These are phyloP conservation scores for Gymnocheta viridis DNA, from an alignment of 2,888 invertebrate species.

Conservation along the genomic window DNA sequence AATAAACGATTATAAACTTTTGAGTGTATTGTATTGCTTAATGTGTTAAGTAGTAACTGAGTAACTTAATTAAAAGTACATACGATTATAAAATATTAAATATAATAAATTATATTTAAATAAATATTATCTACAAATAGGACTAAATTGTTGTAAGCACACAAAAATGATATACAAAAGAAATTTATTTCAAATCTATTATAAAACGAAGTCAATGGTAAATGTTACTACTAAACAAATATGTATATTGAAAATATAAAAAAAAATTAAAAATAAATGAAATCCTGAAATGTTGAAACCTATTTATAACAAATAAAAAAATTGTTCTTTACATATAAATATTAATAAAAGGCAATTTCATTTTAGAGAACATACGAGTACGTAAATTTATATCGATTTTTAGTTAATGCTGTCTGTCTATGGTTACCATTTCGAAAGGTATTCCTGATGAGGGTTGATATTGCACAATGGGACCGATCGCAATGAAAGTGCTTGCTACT, in stretches of 20 bases:
- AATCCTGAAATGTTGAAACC: conserved; percentile 21
- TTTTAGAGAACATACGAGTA: neutral
- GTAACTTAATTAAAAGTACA: neutral
- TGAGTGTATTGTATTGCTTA: conserved; percentile 63
- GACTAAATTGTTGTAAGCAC: conserved; percentile 43
- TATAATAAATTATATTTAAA: conserved; percentile 3
- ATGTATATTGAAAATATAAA: conserved; percentile 17
- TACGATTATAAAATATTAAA: neutral
- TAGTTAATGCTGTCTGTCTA: neutral
- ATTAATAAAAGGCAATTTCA: conserved; percentile 34
- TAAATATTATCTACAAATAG: conserved; percentile 39
- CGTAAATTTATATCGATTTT: neutral
- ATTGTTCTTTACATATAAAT: conserved; percentile 6
- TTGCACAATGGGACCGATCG: no score
- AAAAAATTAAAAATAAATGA: no score
- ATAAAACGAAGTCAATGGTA: conserved; percentile 51
- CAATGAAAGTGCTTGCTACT: no score
- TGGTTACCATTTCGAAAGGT: no score
- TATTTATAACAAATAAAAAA: conserved; percentile 29
- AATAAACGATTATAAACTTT: conserved; percentile 61
- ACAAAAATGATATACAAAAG: conserved; percentile 5
- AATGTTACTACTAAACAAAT: conserved; percentile 51
- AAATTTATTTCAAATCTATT: conserved; percentile 29
- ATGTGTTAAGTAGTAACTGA: conserved; percentile 52
- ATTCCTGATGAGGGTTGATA: no score